These are phyloP conservation scores for Dipodomys spectabilis DNA, from an alignment of 2,113 vertebrate species.

Conservation along the genomic window DNA sequence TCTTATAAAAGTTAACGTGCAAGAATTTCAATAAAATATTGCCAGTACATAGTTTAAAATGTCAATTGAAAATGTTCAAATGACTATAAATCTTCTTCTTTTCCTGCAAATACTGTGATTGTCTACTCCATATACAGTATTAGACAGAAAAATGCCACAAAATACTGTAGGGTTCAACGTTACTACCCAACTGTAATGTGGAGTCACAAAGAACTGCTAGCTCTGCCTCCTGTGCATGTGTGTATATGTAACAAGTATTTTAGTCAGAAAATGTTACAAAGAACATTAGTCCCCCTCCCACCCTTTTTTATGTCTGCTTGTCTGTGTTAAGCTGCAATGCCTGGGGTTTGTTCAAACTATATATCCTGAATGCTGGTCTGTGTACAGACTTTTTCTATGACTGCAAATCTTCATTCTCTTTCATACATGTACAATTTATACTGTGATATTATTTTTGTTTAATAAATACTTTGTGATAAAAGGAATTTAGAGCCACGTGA, in stretches of 20 bases:
- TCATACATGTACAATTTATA: conserved; percentile 74
- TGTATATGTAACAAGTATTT: conserved; percentile 32
- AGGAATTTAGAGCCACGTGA: conserved; percentile 44
- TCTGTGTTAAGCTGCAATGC: conserved; percentile 52
- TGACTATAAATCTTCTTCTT: not conserved
- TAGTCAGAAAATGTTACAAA: conserved; percentile 57
- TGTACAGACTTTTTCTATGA: conserved; percentile 65
- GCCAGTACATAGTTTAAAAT: not conserved
- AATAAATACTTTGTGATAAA: conserved; percentile 81
- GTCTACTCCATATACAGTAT: not conserved
- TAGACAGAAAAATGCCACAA: conserved; percentile 30
- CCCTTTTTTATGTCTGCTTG: conserved; percentile 35
- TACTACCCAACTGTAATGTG: not conserved
- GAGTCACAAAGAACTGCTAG: conserved; percentile 15
- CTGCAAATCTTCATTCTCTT: conserved; percentile 64
- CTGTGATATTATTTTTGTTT: conserved; percentile 76
- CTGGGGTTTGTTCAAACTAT: conserved; percentile 52
- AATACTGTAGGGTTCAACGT: not conserved
- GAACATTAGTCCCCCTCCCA: not conserved
- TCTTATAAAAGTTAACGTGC: not conserved
- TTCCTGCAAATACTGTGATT: not conserved
- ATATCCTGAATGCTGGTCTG: conserved; percentile 51
- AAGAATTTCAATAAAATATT: conserved; percentile 17
- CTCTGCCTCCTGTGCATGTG: not conserved
- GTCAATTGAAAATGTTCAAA: conserved; percentile 1